These are phyloP conservation scores for Montipora capitata DNA, from an alignment of 92 coral and sea anemone species.

Conservation along the genomic window DNA sequence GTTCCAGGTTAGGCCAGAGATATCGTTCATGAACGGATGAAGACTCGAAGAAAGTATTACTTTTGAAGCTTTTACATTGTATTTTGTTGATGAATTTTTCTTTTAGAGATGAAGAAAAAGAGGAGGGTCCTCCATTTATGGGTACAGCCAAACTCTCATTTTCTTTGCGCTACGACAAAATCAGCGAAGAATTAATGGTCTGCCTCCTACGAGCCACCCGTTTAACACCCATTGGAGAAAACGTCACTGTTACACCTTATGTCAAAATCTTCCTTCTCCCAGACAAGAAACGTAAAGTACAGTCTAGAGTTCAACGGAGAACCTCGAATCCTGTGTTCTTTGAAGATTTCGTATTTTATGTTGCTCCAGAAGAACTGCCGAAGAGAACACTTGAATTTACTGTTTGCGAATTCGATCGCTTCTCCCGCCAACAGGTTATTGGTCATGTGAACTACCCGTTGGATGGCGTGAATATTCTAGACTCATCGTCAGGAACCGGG, in stretches of 20 bases:
- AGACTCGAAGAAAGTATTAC: no score
- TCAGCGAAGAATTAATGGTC: conserved; percentile 73
- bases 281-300: conserved; percentile 88
- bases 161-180: conserved; percentile 72
- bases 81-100: background rate
- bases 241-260: conserved; percentile 82
- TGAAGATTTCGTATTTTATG: conserved; percentile 89
- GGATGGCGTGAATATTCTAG: conserved; percentile 60
- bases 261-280: conserved; percentile 92
- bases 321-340: conserved; percentile 94
- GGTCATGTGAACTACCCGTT: conserved; percentile 89
- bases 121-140: conserved; percentile 84
- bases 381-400: conserved; percentile 85
- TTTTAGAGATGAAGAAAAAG: conserved; percentile 44
- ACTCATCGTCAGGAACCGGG: conserved; percentile 59
- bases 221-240: conserved; percentile 84
- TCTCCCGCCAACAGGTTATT: conserved; percentile 95
- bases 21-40: no score
- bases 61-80: no score
- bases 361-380: conserved; percentile 75
- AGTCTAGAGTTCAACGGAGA: conserved; percentile 84
- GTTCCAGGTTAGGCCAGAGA: no score
- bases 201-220: conserved; percentile 81
- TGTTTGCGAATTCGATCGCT: conserved; percentile 94
- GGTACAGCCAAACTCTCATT: conserved; percentile 90